Percentiles rank a stretch among this genome's conserved stretches.
These are phyloP conservation scores for Hozukius guyotensis DNA, from an alignment of 2,797 vertebrate species.

Conservation along the genomic window DNA sequence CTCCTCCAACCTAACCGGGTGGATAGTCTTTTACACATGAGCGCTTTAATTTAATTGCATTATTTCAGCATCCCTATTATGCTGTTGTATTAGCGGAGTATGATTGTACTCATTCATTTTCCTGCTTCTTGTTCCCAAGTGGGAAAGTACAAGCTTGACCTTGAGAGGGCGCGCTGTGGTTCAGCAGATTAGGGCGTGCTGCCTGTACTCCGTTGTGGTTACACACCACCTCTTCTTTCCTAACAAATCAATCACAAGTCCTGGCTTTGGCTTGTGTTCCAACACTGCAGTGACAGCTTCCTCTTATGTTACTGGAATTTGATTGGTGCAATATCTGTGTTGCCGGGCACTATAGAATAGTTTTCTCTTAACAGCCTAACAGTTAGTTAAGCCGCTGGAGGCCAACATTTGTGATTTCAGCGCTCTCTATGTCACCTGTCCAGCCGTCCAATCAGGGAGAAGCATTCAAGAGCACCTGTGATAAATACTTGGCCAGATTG, in stretches of 20 bases:
- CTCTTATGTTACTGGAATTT: neutral
- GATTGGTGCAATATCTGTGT: neutral
- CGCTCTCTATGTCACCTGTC: too few relatives aligned
- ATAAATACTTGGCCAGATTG: too few relatives aligned
- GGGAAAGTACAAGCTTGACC: conserved; percentile 48
- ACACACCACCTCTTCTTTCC: neutral
- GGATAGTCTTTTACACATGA: conserved; percentile 66
- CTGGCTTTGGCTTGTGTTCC: neutral
- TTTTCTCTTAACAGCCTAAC: neutral
- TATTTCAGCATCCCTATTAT: conserved; percentile 48
- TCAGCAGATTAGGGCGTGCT: conserved; percentile 7
- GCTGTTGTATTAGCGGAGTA: conserved; percentile 40
- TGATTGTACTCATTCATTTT: conserved; percentile 49
- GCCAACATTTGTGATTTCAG: too few relatives aligned
- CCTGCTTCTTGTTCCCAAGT: neutral
- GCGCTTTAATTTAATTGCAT: conserved; percentile 69
- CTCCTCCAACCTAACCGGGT: conserved; percentile 33
- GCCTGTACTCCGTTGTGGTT: neutral
- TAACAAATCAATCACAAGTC: too few relatives aligned
- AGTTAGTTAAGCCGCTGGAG: neutral
- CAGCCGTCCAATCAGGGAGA: too few relatives aligned
- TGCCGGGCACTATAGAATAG: neutral
- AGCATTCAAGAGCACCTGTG: too few relatives aligned
- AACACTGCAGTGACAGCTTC: neutral
- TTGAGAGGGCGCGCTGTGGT: conserved; percentile 17